Evolutionary conservation across 2,113 vertebrate genomes (phyloP).

Genomic region (Propithecus coquereli): DNA sequence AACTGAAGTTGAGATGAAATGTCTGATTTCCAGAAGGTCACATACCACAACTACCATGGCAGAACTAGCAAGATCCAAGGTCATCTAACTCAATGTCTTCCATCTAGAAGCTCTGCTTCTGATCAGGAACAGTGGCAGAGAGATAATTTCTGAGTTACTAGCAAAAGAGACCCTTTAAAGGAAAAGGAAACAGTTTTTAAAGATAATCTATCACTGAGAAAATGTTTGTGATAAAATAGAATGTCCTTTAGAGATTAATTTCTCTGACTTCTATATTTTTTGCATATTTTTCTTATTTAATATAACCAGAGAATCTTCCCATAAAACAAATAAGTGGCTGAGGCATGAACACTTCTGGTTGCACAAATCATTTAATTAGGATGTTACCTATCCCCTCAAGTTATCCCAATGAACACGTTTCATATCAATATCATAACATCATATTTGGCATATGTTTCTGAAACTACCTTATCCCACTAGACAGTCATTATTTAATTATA

Average conservation of each 20-base stretch:
- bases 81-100: background rate
- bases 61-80: background rate
- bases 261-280: background rate
- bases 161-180: background rate
- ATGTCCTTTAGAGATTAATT: background rate
- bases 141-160: constrained; percentile 30
- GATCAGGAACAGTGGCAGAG: background rate
- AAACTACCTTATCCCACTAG: background rate
- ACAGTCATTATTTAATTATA: background rate
- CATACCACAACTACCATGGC: background rate
- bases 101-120: background rate
- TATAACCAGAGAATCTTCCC: background rate
- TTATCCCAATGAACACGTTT: background rate
- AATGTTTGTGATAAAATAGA: constrained; percentile 1
- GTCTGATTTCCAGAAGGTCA: constrained; percentile 19
- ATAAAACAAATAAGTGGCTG: background rate
- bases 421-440: background rate
- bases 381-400: background rate
- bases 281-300: background rate
- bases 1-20: constrained; percentile 17
- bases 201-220: background rate
- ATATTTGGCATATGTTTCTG: background rate
- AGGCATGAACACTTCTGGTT: background rate
- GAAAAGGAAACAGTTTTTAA: background rate
- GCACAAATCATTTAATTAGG: background rate